These are phyloP conservation scores for Elysia chlorotica DNA, from an alignment of 1,140 invertebrate genomes.

Conservation along the genomic window DNA sequence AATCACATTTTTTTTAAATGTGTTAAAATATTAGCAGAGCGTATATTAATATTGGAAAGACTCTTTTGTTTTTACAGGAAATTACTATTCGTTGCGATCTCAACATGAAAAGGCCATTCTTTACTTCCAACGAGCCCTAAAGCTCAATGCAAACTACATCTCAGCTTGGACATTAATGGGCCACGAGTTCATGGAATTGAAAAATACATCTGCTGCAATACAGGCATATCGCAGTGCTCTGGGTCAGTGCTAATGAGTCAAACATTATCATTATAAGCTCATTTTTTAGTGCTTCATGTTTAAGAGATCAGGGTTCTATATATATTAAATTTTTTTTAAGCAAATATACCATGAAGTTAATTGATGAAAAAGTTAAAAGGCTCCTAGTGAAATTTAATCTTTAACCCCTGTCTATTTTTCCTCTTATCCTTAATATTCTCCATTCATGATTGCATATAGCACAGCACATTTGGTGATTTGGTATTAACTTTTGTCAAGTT, in stretches of 20 bases:
- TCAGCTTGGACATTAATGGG: conserved; percentile 97
- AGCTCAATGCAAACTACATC: conserved; percentile 92
- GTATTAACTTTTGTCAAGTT: too few species aligned
- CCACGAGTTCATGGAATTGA: conserved; percentile 99
- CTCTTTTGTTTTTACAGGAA: conserved; percentile 77
- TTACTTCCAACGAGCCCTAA: conserved; percentile 94
- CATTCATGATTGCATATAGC: too few species aligned
- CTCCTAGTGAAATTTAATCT: too few species aligned
- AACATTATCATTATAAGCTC: not conserved
- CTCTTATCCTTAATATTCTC: too few species aligned
- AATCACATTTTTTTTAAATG: too few species aligned
- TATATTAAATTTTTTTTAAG: too few species aligned
- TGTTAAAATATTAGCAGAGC: too few species aligned
- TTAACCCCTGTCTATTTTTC: too few species aligned
- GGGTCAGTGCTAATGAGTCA: conserved; percentile 66
- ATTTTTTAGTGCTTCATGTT: not conserved
- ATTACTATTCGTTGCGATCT: conserved; percentile 95
- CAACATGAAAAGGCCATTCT: conserved; percentile 96
- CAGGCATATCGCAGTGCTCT: conserved; percentile 96
- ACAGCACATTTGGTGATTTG: too few species aligned
- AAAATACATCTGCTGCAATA: conserved; percentile 96
- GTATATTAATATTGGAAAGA: too few species aligned
- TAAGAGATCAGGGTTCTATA: not conserved
- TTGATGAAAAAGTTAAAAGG: too few species aligned
- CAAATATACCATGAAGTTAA: too few species aligned